phyloP scores from a whole-genome alignment of 2,888 invertebrate species.

The Plebejus argus region DNA sequence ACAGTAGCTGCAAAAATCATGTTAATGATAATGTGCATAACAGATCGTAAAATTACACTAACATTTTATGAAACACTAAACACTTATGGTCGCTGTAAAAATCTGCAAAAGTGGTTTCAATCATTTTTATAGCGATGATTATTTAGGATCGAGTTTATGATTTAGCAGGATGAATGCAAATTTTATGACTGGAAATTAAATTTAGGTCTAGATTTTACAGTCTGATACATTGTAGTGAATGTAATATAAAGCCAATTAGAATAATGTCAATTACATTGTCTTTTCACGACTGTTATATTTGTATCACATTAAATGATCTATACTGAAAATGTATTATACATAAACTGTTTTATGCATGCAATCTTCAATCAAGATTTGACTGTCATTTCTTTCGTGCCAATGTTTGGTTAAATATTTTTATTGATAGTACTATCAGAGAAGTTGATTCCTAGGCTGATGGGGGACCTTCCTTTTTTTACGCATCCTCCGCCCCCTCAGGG shows the following conservation, averaged over 20 bases:
- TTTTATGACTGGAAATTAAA: background rate
- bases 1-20: background rate
- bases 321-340: too few relatives aligned
- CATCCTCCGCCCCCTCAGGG: too few relatives aligned
- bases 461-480: too few relatives aligned
- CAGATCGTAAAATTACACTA: conserved; percentile 4
- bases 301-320: background rate
- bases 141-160: background rate
- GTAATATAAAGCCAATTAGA: background rate
- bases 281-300: background rate
- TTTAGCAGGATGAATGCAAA: background rate
- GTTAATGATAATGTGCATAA: background rate
- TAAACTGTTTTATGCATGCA: too few relatives aligned
- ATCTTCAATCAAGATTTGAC: too few relatives aligned
- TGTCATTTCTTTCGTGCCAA: too few relatives aligned
- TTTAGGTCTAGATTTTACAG: background rate
- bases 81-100: background rate
- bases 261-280: background rate
- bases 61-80: conserved; percentile 1
- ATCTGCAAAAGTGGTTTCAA: conserved; percentile 3
- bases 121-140: background rate
- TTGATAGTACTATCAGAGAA: too few relatives aligned
- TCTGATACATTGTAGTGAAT: background rate
- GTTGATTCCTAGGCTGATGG: too few relatives aligned
- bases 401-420: too few relatives aligned